Evolutionary conservation across 2,888 invertebrate species (phyloP), one percentile per base, ranked within the genome.

Genomic region (Nymphalis polychloros): DNA sequence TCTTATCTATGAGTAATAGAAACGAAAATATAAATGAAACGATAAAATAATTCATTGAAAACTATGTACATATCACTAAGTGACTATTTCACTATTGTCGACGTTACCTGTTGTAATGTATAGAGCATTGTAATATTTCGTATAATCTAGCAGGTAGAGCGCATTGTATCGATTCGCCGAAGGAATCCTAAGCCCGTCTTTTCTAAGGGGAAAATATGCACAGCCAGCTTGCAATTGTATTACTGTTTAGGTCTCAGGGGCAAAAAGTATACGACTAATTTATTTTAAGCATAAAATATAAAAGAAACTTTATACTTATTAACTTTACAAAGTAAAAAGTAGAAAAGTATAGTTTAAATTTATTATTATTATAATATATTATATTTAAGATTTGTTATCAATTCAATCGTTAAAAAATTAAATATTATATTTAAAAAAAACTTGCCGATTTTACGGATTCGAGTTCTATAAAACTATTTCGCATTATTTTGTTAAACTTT

Each of bases 161-260:
- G 61, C 23, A 49, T 61, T 64, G 55, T 64, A 69, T 31, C 17
- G 50, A 47, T 62, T 64, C 61, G 64, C 48, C 55, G 64, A 69
- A 57, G 19, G n/a, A 69, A 69, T 59, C 20, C 20, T 60, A 23
- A 61, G 17, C 23, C 64, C 47, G 35, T 46, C 23, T 53, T 53
- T 27, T 53, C 27, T 27, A 17, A 16, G 16, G 23, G 27, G 27
- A 53, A 53, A 53, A 17, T 27, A 53, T 27, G 27, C 23, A 23
- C 13, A n/a, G 6, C n/a, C 17, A 13, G 53, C 13, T 16, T 27
- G 53, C 53, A 27, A 23, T 53, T 27, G 27, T 53, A 27, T 27
- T 27, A 27, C 27, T 41, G 7, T 53, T 27, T 27, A 19, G 6
- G 10, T 19, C 50, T 10, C 20, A 19, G 50, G 19, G 50, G 50